A percentile compares a stretch with the other conserved stretches of the same genome.
Evolutionary conservation across 2,888 invertebrate species (phyloP).

Genomic region (Resseliella maxima): DNA sequence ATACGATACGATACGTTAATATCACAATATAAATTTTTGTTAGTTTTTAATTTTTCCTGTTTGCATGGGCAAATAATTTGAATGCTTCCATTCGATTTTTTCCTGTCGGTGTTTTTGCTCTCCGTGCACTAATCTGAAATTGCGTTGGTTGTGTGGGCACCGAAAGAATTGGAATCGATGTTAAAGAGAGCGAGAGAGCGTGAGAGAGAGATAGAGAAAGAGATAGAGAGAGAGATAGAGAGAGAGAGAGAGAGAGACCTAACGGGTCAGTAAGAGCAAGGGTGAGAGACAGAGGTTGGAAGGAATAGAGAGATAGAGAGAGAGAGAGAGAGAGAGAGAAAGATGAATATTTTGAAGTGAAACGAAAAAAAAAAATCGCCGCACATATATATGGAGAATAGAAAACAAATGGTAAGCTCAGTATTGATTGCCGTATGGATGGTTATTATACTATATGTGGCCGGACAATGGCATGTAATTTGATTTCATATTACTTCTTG

Average conservation of each 20-base stretch:
- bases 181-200: not conserved
- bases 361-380: no score
- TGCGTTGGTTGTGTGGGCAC: constrained; percentile 21
- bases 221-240: not conserved
- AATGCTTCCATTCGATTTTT: constrained; percentile 52
- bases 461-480: constrained; percentile 45
- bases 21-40: constrained; percentile 32
- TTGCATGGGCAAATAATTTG: constrained; percentile 20
- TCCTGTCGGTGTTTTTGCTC: constrained; percentile 3
- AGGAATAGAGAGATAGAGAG: no score
- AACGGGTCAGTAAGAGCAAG: no score
- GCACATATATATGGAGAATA: not conserved
- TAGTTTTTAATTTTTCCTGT: constrained; percentile 3
- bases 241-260: no score
- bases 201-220: not conserved
- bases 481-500: not conserved
- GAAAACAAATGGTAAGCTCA: constrained; percentile 28
- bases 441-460: constrained; percentile 17
- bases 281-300: no score
- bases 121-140: not conserved
- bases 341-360: no score
- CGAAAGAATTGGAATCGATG: not conserved
- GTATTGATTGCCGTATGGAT: constrained; percentile 17
- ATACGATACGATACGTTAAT: not conserved
- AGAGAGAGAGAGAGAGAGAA: no score